These are phyloP conservation scores for Scrobipalpa atriplicella DNA, from an alignment of 2,888 invertebrate species.

Conservation along the genomic window DNA sequence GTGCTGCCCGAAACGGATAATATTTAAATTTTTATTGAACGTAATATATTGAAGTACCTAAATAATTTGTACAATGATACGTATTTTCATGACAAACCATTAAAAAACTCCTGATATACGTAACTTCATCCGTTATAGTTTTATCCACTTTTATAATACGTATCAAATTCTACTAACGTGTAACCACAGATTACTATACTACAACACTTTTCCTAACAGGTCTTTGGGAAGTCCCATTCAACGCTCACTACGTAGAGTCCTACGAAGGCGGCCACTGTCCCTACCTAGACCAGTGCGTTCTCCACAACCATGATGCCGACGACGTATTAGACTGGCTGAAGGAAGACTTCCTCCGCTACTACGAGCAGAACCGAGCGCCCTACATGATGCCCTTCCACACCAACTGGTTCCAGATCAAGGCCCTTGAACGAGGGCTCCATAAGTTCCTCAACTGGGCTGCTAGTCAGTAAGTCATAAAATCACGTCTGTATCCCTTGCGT, in stretches of 20 bases:
- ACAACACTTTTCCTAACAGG: conserved; percentile 71
- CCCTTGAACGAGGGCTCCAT: conserved; percentile 90
- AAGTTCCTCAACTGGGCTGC: conserved; percentile 93
- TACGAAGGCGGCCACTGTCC: conserved; percentile 97
- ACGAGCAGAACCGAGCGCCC: conserved; percentile 93
- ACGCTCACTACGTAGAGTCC: conserved; percentile 93
- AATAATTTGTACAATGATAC: no score
- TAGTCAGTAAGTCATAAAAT: conserved; percentile 60
- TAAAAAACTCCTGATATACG: no score
- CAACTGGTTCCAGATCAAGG: conserved; percentile 97
- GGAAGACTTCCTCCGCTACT: conserved; percentile 93
- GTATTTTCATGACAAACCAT: no score
- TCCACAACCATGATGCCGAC: conserved; percentile 92
- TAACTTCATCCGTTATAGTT: no score
- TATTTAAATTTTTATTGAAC: no score
- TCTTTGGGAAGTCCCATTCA: conserved; percentile 96
- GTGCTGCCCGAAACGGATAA: no score
- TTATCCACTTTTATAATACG: no score
- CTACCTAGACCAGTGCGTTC: conserved; percentile 95
- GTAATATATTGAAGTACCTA: no score
- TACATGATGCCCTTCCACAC: conserved; percentile 99
- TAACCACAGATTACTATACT: no score
- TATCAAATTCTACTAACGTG: no score
- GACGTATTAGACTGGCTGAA: conserved; percentile 93
- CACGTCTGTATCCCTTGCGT: no score